Base-by-base conservation (phyloP, 2,797 vertebrate species). In the Siniperca obscura region DNA sequence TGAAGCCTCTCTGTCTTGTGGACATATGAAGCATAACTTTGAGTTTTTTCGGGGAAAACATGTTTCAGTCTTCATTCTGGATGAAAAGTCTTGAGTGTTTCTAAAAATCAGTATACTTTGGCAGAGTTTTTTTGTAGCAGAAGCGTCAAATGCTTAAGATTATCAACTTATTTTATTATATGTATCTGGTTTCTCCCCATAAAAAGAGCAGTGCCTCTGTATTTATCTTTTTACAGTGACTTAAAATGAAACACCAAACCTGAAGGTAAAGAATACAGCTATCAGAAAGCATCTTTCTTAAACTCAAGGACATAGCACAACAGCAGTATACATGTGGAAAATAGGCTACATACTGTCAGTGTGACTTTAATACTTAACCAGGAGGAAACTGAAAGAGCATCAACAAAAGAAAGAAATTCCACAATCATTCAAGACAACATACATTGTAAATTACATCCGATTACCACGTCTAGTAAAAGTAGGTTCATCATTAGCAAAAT, bases 401-500 rank as follows among this genome's bases (percentile, higher is more conserved):
- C 12, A 17, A 9, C n/a, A n/a, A n/a, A n/a, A n/a, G 25, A 72
- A 62, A 66, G 3, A 42, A 22, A 21, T 48, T 46, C 13, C 5
- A 50, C 27, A 53, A 16, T 50, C 16, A 40, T 19, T 69, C 3
- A 46, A 14, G 27, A 27, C 34, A 46, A 48, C 42, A 66, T 11
- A 4, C 2, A 40, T n/a, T 66, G 3, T 8, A 40, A 40, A 42
- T 38, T 0, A 25, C 16, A 46, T 30, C 36, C 3, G 21, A 5
- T 59, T 14, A 34, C 46, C 17, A n/a, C 2, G 7, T 5, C 44
- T 22, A 9, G 5, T 42, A 60, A 69, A 84, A 56, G 3, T 42
- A 7, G 42, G 22, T n/a, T 56, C 42, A 70, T 84, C 82, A 65
- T 36, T 67, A 75, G 42, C 27, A 80, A 80, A 74, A 76, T 79